A percentile compares a stretch with the other conserved stretches of the same genome.
These are phyloP conservation scores for Muntiacus reevesi DNA, from an alignment of 2,113 vertebrate species.

Conservation along the genomic window DNA sequence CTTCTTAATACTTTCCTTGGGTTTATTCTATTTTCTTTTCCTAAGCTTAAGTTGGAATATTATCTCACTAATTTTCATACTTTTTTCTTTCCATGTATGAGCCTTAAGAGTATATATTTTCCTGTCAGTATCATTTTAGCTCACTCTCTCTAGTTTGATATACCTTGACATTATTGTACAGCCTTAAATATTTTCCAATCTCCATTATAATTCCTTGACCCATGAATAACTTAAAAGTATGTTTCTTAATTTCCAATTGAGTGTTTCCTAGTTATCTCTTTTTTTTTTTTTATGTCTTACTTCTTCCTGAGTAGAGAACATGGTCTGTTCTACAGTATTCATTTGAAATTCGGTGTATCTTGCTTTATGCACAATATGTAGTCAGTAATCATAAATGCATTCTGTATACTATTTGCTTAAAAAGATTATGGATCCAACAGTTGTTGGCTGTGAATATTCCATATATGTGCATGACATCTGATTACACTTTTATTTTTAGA, in stretches of 20 bases:
- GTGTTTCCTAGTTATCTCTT: not conserved
- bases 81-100: not conserved
- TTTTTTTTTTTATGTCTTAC: not conserved
- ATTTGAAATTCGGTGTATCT: not conserved
- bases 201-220: not conserved
- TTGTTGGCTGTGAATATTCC: not conserved
- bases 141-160: not conserved
- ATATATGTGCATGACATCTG: not conserved
- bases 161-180: not conserved
- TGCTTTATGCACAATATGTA: not conserved
- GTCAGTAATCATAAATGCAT: not conserved
- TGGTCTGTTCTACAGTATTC: not conserved
- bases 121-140: not conserved
- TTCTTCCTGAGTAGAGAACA: not conserved
- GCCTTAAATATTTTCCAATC: not conserved
- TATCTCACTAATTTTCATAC: not conserved
- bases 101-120: not conserved
- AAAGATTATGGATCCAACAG: not conserved
- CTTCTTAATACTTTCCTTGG: not conserved
- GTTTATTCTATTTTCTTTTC: not conserved
- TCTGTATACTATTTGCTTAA: not conserved
- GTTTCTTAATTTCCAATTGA: not conserved
- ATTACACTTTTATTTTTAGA: not conserved
- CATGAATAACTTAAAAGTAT: not conserved
- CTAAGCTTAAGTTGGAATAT: not conserved